Evolutionary conservation across 2,888 invertebrate genomes (phyloP).

Genomic region (Acanthopleura granulata): DNA sequence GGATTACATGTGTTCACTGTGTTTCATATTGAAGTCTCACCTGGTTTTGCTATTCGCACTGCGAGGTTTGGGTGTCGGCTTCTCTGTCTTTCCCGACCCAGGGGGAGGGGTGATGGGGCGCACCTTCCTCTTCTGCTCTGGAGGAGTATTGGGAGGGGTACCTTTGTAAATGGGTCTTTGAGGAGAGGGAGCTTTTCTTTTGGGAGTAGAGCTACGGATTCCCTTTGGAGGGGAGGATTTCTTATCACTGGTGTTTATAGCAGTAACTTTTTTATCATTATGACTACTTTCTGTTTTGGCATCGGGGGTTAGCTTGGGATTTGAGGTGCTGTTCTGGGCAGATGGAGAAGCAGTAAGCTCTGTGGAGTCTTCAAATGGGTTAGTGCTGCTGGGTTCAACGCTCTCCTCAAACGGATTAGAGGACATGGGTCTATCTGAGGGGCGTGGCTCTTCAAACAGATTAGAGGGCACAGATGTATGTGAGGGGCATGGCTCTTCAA

Average conservation of each 20-base stretch:
- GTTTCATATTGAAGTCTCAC: not conserved
- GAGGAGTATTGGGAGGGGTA: conserved; percentile 57
- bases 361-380: conserved; percentile 35
- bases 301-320: conserved; percentile 26
- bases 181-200: conserved; percentile 19
- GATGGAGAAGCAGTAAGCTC: not conserved
- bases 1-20: no score
- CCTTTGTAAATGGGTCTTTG: conserved; percentile 57
- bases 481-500: conserved; percentile 35
- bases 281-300: conserved; percentile 23
- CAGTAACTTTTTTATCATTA: conserved; percentile 28
- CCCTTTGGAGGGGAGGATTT: conserved; percentile 12
- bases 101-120: conserved; percentile 55
- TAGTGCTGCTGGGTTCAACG: conserved; percentile 28
- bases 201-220: conserved; percentile 17
- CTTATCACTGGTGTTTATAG: conserved; percentile 26
- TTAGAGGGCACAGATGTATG: conserved; percentile 36
- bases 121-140: conserved; percentile 35
- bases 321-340: not conserved
- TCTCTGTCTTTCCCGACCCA: conserved; percentile 23
- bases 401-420: conserved; percentile 37
- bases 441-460: conserved; percentile 45
- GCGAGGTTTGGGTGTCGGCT: conserved; percentile 1
- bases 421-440: not conserved
- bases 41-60: not conserved